Conservation (phyloP, 2,888 invertebrate species). For the Melieria picta region DNA sequence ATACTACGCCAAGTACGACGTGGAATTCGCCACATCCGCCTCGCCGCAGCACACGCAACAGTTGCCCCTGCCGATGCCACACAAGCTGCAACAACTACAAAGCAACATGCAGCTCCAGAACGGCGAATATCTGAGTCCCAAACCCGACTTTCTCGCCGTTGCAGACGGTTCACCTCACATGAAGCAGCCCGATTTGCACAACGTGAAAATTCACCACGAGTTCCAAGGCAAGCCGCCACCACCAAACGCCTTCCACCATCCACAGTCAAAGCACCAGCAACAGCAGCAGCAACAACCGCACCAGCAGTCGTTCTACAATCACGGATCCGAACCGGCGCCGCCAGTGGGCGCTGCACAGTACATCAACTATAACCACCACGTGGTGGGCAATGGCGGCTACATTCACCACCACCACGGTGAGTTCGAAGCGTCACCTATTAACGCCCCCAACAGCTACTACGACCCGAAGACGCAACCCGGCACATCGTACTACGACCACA, state of each 20-base stretch:
- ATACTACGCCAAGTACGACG: constrained; percentile 65
- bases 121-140: constrained; percentile 58
- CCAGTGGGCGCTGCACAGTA: constrained; percentile 47
- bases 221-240: constrained; percentile 47
- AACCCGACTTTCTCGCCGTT: constrained; percentile 50
- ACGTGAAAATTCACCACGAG: constrained; percentile 50
- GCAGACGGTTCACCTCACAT: constrained; percentile 42
- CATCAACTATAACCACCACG: constrained; percentile 51
- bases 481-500: constrained; percentile 59
- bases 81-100: constrained; percentile 49
- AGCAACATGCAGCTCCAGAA: constrained; percentile 49
- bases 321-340: constrained; percentile 49
- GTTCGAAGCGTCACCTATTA: constrained; percentile 59
- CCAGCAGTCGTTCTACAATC: constrained; percentile 56
- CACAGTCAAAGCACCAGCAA: constrained; percentile 55
- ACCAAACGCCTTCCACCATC: constrained; percentile 51
- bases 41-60: constrained; percentile 45
- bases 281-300: constrained; percentile 55
- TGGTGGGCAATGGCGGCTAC: constrained; percentile 48
- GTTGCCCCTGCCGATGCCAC: constrained; percentile 43
- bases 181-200: constrained; percentile 45
- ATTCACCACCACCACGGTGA: constrained; percentile 47
- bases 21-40: constrained; percentile 51
- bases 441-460: constrained; percentile 56
- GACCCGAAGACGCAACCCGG: constrained; percentile 57